phyloP scores from a whole-genome alignment of 2,888 invertebrate species.

The Globia sparganii region DNA sequence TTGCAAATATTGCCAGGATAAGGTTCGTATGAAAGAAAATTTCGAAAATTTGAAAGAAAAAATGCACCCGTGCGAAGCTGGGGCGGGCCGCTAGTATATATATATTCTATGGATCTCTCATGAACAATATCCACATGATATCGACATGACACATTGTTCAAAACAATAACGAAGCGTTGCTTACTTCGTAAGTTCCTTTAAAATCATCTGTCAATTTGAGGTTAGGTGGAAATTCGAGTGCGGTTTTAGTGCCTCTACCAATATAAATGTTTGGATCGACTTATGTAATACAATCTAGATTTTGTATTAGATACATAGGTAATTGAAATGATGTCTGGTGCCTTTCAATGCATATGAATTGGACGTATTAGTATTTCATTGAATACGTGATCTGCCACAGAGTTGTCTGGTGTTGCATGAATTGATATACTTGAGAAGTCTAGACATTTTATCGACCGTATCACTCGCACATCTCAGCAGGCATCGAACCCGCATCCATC shows the following conservation, averaged over 20 bases:
- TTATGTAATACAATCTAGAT: neutral
- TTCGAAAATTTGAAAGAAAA: too few relatives aligned
- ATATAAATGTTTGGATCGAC: neutral
- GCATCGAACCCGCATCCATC: conserved; percentile 36
- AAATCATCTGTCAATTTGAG: conserved; percentile 7
- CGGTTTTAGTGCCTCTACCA: neutral
- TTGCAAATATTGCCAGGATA: too few relatives aligned
- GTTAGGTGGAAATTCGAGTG: conserved; percentile 1
- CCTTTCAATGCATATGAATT: neutral
- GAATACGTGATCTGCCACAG: conserved; percentile 17
- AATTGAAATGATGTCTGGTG: neutral
- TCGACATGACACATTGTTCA: neutral
- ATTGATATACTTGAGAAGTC: conserved; percentile 27
- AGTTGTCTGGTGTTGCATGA: conserved; percentile 16
- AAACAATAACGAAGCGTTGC: neutral
- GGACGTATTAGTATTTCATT: neutral
- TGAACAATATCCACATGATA: neutral
- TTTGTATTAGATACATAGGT: neutral
- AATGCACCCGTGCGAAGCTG: too few relatives aligned
- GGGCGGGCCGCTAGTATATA: too few relatives aligned
- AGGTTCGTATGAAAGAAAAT: too few relatives aligned
- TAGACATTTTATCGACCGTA: conserved; percentile 47
- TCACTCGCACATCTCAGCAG: conserved; percentile 2
- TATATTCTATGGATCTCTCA: neutral
- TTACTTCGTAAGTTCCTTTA: neutral